These are phyloP conservation scores for Leptatherina wallacei DNA, from an alignment of 2,797 vertebrate species.

Conservation along the genomic window DNA sequence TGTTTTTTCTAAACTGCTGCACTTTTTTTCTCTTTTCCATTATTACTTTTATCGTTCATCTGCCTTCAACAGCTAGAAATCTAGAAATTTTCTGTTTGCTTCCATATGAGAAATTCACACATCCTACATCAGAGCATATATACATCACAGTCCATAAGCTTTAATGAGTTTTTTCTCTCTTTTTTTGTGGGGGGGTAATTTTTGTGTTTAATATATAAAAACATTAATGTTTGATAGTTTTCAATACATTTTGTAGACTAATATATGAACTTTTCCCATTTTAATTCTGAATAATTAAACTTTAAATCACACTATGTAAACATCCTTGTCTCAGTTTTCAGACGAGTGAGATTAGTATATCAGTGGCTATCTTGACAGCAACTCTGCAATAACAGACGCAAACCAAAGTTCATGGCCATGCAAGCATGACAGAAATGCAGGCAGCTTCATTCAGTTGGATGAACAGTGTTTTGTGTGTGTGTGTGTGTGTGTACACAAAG, in stretches of 20 bases:
- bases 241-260: too few species aligned
- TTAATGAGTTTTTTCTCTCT: too few species aligned
- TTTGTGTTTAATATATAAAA: too few species aligned
- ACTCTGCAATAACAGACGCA: conserved; percentile 6
- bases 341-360: conserved; percentile 1
- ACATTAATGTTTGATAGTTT: not conserved
- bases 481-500: conserved; percentile 26
- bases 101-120: not conserved
- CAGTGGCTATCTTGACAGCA: not conserved
- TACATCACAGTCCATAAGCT: too few species aligned
- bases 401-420: conserved; percentile 13
- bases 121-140: too few species aligned
- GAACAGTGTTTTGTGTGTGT: not conserved
- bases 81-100: not conserved
- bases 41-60: not conserved
- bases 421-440: conserved; percentile 14
- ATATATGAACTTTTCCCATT: too few species aligned
- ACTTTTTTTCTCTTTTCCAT: not conserved
- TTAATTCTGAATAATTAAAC: too few species aligned
- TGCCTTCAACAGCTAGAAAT: not conserved
- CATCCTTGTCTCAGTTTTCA: not conserved
- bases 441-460: conserved; percentile 27
- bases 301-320: not conserved
- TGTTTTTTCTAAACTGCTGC: not conserved
- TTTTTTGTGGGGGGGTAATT: too few species aligned